These are phyloP conservation scores for Actinia equina DNA, from an alignment of 64 coral and sea anemone genomes.

Conservation along the genomic window DNA sequence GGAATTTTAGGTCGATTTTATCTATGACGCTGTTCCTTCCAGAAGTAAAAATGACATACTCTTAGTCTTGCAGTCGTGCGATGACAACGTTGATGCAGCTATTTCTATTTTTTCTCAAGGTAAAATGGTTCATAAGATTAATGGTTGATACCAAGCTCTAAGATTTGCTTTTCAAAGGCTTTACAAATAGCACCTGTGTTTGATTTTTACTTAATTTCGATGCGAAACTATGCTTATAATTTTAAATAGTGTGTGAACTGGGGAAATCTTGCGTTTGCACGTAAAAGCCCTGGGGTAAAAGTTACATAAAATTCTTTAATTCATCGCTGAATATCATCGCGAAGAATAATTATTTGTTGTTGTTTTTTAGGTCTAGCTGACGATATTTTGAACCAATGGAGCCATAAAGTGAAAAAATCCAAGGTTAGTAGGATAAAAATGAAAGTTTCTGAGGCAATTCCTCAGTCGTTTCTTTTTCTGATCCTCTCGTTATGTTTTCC, in stretches of 20 bases:
- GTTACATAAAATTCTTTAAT: slow-evolving; percentile 5
- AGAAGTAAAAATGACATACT: slow-evolving; percentile 81
- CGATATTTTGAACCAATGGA: slow-evolving; percentile 72
- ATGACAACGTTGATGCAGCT: slow-evolving; percentile 73
- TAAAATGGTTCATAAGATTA: slow-evolving; percentile 30
- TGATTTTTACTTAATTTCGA: background rate
- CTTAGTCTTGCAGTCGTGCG: slow-evolving; percentile 80
- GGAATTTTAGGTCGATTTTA: slow-evolving; percentile 65
- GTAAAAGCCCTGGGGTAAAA: too few species aligned
- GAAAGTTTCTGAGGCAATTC: background rate
- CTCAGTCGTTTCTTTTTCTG: background rate
- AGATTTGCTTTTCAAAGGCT: background rate
- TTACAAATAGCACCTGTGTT: background rate
- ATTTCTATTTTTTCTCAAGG: slow-evolving; percentile 76
- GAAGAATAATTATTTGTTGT: slow-evolving; percentile 31
- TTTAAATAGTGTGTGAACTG: background rate
- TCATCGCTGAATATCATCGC: background rate
- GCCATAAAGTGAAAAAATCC: slow-evolving; percentile 52
- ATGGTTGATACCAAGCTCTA: background rate
- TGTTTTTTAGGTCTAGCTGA: slow-evolving; percentile 59
- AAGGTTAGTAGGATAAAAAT: slow-evolving; percentile 56
- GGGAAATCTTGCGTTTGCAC: background rate
- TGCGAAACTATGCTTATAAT: background rate
- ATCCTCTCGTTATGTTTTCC: background rate
- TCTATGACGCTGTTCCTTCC: slow-evolving; percentile 61